Conservation (phyloP, 2,113 vertebrate species). For the Ochotona princeps region DNA sequence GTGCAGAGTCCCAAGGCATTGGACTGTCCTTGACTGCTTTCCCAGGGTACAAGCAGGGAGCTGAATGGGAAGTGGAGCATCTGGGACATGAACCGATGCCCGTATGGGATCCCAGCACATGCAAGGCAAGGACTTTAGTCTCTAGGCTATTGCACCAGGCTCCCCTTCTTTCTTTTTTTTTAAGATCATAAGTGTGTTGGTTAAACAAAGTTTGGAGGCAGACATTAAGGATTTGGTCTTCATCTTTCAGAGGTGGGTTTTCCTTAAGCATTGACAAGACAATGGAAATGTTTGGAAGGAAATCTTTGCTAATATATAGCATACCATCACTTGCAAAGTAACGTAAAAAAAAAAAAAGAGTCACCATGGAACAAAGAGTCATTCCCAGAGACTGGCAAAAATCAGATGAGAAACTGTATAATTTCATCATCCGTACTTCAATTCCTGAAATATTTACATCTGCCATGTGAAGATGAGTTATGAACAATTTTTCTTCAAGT, state of each 20-base stretch:
- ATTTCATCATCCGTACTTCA: conserved; percentile 55
- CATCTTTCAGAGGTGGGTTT: background rate
- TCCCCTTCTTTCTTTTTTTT: background rate
- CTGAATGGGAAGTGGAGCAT: too few species aligned
- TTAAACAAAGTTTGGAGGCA: background rate
- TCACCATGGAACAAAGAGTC: conserved; percentile 58
- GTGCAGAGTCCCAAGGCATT: too few species aligned
- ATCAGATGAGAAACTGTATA: conserved; percentile 56
- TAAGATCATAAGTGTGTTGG: background rate
- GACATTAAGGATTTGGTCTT: background rate
- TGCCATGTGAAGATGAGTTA: conserved; percentile 35
- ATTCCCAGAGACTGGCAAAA: conserved; percentile 21
- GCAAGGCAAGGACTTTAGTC: too few species aligned
- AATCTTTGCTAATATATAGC: background rate
- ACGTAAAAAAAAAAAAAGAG: background rate
- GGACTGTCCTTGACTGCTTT: too few species aligned
- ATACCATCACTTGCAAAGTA: background rate
- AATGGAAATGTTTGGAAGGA: background rate
- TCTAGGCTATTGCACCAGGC: too few species aligned
- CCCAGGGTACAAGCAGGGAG: too few species aligned
- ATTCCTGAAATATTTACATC: conserved; percentile 55
- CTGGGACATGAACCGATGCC: too few species aligned
- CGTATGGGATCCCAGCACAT: too few species aligned
- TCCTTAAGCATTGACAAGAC: background rate
- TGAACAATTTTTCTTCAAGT: conserved; percentile 48